Evolutionary conservation across 2,888 invertebrate species (phyloP).

Genomic region (Abscondita cerata): DNA sequence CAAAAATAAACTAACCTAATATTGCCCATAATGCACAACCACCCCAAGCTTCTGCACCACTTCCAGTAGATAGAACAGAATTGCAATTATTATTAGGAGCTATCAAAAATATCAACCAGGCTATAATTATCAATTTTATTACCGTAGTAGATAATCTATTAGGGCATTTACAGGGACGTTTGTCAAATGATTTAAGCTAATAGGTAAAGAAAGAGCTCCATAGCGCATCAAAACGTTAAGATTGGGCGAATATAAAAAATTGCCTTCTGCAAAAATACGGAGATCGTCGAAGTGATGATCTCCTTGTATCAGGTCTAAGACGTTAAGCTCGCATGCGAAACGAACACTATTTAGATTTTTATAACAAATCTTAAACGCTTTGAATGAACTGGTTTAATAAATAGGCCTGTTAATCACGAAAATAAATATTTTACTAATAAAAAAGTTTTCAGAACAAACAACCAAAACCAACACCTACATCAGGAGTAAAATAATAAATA

Average conservation of each 20-base stretch:
- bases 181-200: slow-evolving; percentile 9
- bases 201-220: background rate
- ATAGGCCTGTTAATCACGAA: background rate
- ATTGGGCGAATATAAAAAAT: slow-evolving; percentile 5
- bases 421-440: background rate
- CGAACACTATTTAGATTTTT: background rate
- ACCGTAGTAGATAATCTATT: slow-evolving; percentile 10
- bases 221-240: background rate
- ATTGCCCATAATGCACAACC: too few species aligned
- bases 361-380: background rate
- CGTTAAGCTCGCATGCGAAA: background rate
- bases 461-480: background rate
- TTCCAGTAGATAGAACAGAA: slow-evolving; percentile 3
- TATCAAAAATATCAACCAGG: slow-evolving; percentile 14
- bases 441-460: background rate
- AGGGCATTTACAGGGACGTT: background rate
- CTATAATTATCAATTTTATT: slow-evolving; percentile 19
- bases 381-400: background rate
- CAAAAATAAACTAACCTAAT: background rate
- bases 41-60: background rate
- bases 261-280: slow-evolving; percentile 17
- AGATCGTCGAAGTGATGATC: slow-evolving; percentile 19
- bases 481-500: background rate
- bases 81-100: slow-evolving; percentile 15
- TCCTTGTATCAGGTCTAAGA: slow-evolving; percentile 10